Evolutionary conservation across 1,140 invertebrate species (phyloP).

Genomic region (Neuroterus valhalla): DNA sequence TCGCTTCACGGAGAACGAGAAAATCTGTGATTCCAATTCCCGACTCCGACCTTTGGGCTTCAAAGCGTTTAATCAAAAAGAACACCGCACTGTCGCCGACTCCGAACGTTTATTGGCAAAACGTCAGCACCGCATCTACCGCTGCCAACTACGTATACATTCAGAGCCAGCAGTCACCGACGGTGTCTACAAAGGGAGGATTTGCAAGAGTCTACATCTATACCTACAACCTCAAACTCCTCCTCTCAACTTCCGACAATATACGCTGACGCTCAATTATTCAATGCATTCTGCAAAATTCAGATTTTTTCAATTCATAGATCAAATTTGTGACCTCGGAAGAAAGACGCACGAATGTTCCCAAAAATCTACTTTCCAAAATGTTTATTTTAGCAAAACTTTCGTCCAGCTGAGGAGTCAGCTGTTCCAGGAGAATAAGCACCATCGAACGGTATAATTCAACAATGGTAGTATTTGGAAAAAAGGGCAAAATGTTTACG

Average conservation of each 20-base stretch:
- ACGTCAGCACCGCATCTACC: constrained; percentile 26
- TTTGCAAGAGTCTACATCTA: not conserved
- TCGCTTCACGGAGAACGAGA: not conserved
- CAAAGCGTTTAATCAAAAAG: constrained; percentile 25
- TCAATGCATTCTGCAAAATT: not conserved
- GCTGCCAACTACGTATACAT: constrained; percentile 20
- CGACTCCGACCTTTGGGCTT: constrained; percentile 13
- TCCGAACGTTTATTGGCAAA: constrained; percentile 28
- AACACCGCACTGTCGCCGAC: constrained; percentile 18
- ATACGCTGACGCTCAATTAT: not conserved
- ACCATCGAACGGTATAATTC: too few species aligned
- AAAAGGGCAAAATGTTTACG: too few species aligned
- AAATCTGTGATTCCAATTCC: constrained; percentile 21
- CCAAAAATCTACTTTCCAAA: not conserved
- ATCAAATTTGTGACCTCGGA: too few species aligned
- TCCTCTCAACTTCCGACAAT: not conserved
- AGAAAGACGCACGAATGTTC: not conserved
- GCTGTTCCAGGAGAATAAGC: too few species aligned
- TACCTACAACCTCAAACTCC: not conserved
- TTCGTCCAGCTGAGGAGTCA: too few species aligned
- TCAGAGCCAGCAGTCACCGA: constrained; percentile 8
- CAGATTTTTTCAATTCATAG: not conserved
- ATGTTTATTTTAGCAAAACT: too few species aligned
- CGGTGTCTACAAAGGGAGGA: constrained; percentile 19
- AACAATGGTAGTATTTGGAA: too few species aligned